Evolutionary conservation across 2,797 vertebrate genomes (phyloP).

Genomic region (Crocidura indochinensis): DNA sequence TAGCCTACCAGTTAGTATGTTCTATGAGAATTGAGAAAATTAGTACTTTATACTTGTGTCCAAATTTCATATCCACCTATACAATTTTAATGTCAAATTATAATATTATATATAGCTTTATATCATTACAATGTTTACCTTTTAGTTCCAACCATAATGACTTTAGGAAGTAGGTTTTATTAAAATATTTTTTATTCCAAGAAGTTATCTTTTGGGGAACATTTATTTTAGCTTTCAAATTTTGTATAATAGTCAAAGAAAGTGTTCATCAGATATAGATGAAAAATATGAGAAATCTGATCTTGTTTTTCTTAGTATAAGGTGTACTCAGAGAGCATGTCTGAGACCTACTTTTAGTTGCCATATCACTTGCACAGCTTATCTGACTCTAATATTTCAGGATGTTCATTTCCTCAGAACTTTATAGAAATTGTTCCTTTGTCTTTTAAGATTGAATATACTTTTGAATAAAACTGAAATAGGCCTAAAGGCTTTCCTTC

Average conservation of each 20-base stretch:
- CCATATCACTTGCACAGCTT: background rate
- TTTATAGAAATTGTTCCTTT: constrained; percentile 7
- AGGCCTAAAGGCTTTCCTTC: constrained; percentile 17
- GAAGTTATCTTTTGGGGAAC: background rate
- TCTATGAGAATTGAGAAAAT: background rate
- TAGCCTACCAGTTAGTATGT: background rate
- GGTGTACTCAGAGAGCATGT: background rate
- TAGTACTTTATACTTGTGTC: background rate
- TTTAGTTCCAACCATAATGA: background rate
- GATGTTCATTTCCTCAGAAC: background rate
- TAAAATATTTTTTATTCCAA: too few relatives aligned
- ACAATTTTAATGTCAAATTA: background rate
- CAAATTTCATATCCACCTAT: background rate
- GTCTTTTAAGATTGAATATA: background rate
- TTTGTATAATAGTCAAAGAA: constrained; percentile 35
- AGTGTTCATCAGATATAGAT: background rate
- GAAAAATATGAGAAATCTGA: background rate
- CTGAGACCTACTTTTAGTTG: constrained; percentile 8
- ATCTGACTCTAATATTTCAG: background rate
- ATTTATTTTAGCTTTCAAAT: constrained; percentile 2
- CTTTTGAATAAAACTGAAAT: constrained; percentile 39
- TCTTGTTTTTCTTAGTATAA: background rate
- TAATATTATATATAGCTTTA: background rate
- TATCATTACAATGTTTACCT: background rate
- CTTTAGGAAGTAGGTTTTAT: background rate